Evolutionary conservation across 2,113 vertebrate genomes (phyloP), one percentile per base, ranked within the genome.

Genomic region (Larimichthys polyactis): DNA sequence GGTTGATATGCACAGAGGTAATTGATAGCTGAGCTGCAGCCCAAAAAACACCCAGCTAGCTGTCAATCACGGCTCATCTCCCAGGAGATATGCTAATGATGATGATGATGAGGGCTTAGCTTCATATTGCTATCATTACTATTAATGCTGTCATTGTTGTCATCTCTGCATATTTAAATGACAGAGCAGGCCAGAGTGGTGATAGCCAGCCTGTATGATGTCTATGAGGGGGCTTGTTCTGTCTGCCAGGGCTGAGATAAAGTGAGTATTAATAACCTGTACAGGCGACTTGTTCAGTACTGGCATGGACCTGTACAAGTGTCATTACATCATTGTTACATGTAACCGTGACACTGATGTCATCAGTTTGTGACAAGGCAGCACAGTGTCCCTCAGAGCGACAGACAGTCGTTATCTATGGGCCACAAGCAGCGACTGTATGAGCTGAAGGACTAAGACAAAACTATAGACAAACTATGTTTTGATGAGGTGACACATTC

Each of bases 71-170:
- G 0, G 83, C 83, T 80, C 87, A 75, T 81, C 88, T 93, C 93
- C 91, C 92, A 44, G 87, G 93, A 94, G 92, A 92, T 92, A 93
- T 94, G 93, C 84, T 93, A 94, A 94, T 92, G 90, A 74, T 88
- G 91, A 89, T 89, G 91, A 92, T 91, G 93, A 92, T 90, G 93
- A 92, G 81, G 93, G 82, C 86, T 88, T 88, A 89, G 83, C 89
- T 91, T 91, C 90, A 90, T 94, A 93, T 93, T 89, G 88, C 90
- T 81, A 91, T 94, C 93, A 94, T 94, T 93, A 94, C 93, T 94
- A 94, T 94, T 94, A 93, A 94, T 94, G 91, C 88, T 87, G 87
- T 90, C 89, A 91, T 92, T 94, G 93, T 94, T 94, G 91, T 94
- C 93, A 93, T 90, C 89, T 88, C 84, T 87, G 87, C 90, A 90